phyloP scores from a whole-genome alignment of 2,113 vertebrate species.

The Dasyornis broadbenti region DNA sequence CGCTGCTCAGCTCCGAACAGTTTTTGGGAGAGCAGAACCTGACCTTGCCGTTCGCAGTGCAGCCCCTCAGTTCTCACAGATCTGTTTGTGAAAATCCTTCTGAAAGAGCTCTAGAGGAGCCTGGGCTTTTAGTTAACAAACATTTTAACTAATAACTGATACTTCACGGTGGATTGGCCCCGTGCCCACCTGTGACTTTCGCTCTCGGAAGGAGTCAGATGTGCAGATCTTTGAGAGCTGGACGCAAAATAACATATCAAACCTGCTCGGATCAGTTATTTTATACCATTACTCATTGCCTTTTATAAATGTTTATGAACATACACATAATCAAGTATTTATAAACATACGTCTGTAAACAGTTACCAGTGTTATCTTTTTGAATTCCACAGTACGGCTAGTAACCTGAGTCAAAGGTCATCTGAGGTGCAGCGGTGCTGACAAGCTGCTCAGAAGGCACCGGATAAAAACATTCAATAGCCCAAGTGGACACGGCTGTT shows the following conservation, averaged over 20 bases:
- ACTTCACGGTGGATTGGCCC: not conserved
- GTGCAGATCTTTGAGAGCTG: too few species aligned
- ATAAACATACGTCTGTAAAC: not conserved
- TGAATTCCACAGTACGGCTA: not conserved
- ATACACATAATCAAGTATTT: not conserved
- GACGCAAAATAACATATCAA: accelerated
- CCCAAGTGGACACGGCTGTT: accelerated
- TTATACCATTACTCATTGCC: not conserved
- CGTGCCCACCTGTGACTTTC: accelerated
- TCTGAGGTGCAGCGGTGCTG: not conserved
- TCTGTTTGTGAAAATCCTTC: not conserved
- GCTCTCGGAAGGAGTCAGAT: not conserved
- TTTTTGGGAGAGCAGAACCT: not conserved
- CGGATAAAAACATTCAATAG: accelerated
- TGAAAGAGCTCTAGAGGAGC: accelerated
- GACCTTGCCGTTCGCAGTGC: not conserved
- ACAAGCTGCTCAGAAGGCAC: not conserved
- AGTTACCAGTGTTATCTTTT: not conserved
- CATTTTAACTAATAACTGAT: too few species aligned
- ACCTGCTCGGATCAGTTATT: not conserved
- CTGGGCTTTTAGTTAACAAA: not conserved
- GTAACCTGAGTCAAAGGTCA: not conserved
- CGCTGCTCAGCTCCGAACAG: not conserved
- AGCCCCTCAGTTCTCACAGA: not conserved
- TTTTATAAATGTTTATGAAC: not conserved